Percentiles rank a stretch among this genome's conserved stretches.
These are phyloP conservation scores for Tetramorium alpestre DNA, from an alignment of 1,140 invertebrate genomes.

Conservation along the genomic window DNA sequence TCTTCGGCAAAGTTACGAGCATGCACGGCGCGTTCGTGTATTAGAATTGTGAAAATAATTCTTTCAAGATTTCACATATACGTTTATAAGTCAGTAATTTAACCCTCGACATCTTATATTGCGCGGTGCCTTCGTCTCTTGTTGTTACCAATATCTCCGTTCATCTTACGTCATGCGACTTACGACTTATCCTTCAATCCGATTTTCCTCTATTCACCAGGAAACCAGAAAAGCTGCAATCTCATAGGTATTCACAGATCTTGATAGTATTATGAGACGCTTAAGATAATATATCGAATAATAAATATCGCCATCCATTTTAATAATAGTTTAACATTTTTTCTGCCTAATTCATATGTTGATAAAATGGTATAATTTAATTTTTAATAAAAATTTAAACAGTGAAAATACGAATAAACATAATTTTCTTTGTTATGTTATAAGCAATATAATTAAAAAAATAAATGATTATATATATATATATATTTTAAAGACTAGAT, in stretches of 20 bases:
- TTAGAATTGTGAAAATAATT: conserved; percentile 13
- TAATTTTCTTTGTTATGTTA: neutral
- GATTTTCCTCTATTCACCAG: conserved; percentile 65
- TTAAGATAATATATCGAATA: conserved; percentile 34
- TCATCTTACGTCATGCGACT: conserved; percentile 65
- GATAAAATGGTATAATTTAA: neutral
- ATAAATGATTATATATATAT: neutral
- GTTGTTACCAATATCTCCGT: conserved; percentile 44
- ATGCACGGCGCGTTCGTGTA: neutral
- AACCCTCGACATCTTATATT: conserved; percentile 59
- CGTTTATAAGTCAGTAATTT: conserved; percentile 57
- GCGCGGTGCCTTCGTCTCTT: neutral
- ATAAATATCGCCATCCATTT: neutral
- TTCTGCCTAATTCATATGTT: neutral
- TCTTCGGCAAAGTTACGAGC: conserved; percentile 26
- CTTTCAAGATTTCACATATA: neutral
- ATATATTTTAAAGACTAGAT: neutral
- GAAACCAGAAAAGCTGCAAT: conserved; percentile 67
- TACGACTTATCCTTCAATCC: conserved; percentile 71
- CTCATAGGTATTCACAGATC: conserved; percentile 52
- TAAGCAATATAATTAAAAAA: neutral
- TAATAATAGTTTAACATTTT: conserved; percentile 2
- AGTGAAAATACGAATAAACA: neutral
- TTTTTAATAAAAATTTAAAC: neutral
- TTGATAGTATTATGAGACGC: conserved; percentile 41